phyloP scores from a whole-genome alignment of 30 jellyfish, hydroid and myxozoan species.

The Pseudorhiza aurosa region DNA sequence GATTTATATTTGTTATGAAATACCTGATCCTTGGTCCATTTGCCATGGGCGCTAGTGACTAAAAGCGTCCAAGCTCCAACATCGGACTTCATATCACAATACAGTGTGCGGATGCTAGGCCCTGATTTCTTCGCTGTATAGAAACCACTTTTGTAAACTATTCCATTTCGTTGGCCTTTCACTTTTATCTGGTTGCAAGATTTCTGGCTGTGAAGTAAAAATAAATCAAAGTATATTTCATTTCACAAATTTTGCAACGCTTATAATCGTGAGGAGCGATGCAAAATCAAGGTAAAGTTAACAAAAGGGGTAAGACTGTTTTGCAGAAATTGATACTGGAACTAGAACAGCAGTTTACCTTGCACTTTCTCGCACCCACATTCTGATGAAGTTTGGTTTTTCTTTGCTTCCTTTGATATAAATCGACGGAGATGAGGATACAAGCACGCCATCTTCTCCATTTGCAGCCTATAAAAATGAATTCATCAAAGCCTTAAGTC shows the following conservation, averaged over 20 bases:
- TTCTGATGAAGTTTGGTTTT: slow-evolving; percentile 52
- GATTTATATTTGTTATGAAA: neutral
- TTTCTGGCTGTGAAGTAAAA: slow-evolving; percentile 59
- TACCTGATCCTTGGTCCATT: slow-evolving; percentile 90
- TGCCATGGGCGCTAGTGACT: slow-evolving; percentile 77
- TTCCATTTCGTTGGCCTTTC: slow-evolving; percentile 71
- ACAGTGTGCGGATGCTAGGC: slow-evolving; percentile 46
- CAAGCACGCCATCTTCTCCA: slow-evolving; percentile 33
- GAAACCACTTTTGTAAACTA: slow-evolving; percentile 73
- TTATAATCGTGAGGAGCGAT: no score
- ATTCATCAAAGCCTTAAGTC: neutral
- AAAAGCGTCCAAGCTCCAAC: slow-evolving; percentile 90
- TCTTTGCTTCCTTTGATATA: slow-evolving; percentile 49
- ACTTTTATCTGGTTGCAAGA: slow-evolving; percentile 90
- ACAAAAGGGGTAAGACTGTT: no score
- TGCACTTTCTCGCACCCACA: slow-evolving; percentile 79
- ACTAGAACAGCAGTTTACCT: slow-evolving; percentile 6
- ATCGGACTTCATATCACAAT: slow-evolving; percentile 91
- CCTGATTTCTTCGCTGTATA: slow-evolving; percentile 38
- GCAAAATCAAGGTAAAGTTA: no score
- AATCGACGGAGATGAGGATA: slow-evolving; percentile 12
- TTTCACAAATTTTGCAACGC: no score
- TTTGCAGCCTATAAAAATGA: slow-evolving; percentile 1
- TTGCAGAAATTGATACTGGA: no score
- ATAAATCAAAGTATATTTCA: no score